Conservation (phyloP, 2,797 vertebrate species). For the Coccyzus lansbergi region DNA sequence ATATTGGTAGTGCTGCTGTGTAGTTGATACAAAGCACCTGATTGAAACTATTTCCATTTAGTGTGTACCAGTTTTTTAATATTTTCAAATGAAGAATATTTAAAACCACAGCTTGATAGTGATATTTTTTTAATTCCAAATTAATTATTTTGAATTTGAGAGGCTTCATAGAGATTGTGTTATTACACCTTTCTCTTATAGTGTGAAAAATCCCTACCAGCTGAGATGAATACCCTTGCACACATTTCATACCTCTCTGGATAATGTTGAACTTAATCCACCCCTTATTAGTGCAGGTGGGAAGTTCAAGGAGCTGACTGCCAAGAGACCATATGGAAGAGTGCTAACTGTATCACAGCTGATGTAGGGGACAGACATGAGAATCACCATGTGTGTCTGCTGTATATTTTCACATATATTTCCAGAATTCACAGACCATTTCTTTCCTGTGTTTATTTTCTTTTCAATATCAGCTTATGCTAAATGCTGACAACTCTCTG, state of each 20-base stretch:
- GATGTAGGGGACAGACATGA: neutral
- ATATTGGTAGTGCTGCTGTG: neutral
- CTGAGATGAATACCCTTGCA: neutral
- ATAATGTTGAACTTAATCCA: slow-evolving; percentile 4
- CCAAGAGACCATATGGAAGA: neutral
- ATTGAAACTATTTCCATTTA: neutral
- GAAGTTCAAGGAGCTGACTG: slow-evolving; percentile 5
- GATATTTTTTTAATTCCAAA: neutral
- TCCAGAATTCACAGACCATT: neutral
- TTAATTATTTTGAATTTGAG: neutral
- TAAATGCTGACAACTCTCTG: neutral
- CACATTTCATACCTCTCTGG: neutral
- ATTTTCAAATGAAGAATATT: neutral
- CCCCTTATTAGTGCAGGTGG: neutral
- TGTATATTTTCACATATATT: neutral
- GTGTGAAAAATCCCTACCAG: neutral
- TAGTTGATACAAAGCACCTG: neutral
- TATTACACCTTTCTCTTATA: neutral
- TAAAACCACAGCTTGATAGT: neutral
- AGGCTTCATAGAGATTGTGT: neutral
- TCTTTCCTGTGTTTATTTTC: neutral
- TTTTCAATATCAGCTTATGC: neutral
- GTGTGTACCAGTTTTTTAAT: neutral
- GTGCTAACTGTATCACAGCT: neutral
- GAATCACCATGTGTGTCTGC: neutral